phyloP scores from a whole-genome alignment of 2,113 vertebrate species.

The Puntigrus tetrazona region DNA sequence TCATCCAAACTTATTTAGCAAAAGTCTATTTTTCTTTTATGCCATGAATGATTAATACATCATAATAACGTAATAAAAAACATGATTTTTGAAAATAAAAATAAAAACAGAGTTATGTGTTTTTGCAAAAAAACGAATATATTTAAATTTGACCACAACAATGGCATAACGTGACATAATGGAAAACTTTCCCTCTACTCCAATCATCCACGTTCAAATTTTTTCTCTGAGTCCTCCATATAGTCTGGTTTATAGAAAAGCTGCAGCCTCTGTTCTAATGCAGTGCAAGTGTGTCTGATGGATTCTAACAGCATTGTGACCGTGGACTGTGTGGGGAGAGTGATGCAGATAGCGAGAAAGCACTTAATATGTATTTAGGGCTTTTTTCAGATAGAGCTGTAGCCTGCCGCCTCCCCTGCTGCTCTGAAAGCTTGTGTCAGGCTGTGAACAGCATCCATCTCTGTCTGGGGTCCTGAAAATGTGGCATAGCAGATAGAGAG shows the following conservation, averaged over 20 bases:
- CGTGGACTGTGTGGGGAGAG: background rate
- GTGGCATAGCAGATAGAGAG: conserved; percentile 19
- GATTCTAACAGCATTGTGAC: conserved; percentile 28
- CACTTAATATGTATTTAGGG: conserved; percentile 48
- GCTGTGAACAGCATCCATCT: conserved; percentile 47
- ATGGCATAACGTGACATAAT: background rate
- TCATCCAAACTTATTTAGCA: no score
- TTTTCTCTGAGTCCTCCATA: background rate
- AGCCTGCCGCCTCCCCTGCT: conserved; percentile 32
- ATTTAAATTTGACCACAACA: no score
- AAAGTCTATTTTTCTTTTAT: no score
- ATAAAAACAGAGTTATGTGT: no score
- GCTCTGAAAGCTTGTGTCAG: conserved; percentile 27
- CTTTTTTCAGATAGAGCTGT: conserved; percentile 31
- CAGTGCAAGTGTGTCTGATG: background rate
- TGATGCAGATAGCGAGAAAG: conserved; percentile 25
- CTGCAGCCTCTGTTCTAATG: conserved; percentile 2
- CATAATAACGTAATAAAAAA: no score
- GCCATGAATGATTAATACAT: no score
- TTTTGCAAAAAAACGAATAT: no score
- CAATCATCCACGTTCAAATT: background rate
- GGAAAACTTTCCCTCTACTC: background rate
- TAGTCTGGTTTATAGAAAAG: background rate
- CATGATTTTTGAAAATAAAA: no score
- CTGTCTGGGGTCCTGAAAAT: conserved; percentile 40